These are phyloP conservation scores for Ciona savignyi DNA, from an alignment of 23 tunicate species.

Conservation along the genomic window DNA sequence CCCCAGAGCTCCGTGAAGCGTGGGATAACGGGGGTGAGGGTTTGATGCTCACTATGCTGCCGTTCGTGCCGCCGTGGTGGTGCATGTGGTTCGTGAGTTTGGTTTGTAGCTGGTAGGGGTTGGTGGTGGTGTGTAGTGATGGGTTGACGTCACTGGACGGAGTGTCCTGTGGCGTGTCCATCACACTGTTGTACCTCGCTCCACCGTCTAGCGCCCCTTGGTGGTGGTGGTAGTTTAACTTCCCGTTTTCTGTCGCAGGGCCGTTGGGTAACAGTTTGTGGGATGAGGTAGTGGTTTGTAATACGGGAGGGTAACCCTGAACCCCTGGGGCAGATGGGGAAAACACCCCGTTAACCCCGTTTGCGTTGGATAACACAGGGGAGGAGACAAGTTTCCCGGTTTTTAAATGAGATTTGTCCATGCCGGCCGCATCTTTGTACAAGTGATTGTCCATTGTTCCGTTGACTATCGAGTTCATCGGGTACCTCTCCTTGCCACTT, in stretches of 20 bases:
- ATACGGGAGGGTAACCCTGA: not conserved
- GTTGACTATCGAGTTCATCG: not conserved
- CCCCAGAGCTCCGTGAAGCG: slow-evolving; percentile 8
- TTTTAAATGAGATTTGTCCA: not conserved
- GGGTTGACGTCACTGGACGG: slow-evolving; percentile 37
- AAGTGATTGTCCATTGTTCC: not conserved
- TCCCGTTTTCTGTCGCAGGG: not conserved
- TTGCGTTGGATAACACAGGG: not conserved
- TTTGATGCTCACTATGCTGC: not conserved
- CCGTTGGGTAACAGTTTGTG: not conserved
- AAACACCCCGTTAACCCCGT: not conserved
- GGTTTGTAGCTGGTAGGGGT: slow-evolving; percentile 29
- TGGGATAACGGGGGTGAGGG: slow-evolving; percentile 18
- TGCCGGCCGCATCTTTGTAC: not conserved
- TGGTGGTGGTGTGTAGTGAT: slow-evolving; percentile 4
- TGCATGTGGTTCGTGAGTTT: slow-evolving; percentile 30
- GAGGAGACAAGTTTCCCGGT: not conserved
- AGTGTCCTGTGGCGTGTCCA: slow-evolving; percentile 51
- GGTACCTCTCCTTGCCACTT: not conserved
- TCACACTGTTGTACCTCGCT: slow-evolving; percentile 30
- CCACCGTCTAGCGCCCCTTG: slow-evolving; percentile 10
- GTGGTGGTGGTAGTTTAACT: not conserved
- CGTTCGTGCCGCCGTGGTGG: not conserved
- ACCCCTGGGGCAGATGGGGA: slow-evolving; percentile 3
- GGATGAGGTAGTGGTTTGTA: slow-evolving; percentile 5